These are phyloP conservation scores for Tetraneura akinire DNA, from an alignment of 1,140 invertebrate species.

Conservation along the genomic window DNA sequence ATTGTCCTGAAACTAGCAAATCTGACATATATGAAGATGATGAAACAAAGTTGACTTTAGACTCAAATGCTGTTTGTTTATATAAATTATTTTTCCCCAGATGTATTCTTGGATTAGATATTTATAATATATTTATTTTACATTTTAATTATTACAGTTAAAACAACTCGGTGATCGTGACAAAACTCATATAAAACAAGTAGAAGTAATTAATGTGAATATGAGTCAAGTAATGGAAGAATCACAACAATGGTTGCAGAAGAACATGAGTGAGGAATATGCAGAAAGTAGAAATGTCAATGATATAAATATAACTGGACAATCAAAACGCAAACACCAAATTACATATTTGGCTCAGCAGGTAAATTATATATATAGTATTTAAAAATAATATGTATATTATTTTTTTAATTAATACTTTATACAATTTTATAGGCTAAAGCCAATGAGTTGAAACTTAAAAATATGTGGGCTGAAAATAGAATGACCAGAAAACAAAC, in stretches of 20 bases:
- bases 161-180: slow-evolving; percentile 62
- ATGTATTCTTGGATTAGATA: background rate
- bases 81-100: background rate
- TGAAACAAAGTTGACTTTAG: slow-evolving; percentile 54
- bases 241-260: slow-evolving; percentile 77
- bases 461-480: slow-evolving; percentile 91
- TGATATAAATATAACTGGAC: slow-evolving; percentile 68
- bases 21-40: slow-evolving; percentile 55
- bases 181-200: slow-evolving; percentile 58
- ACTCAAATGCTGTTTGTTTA: slow-evolving; percentile 31
- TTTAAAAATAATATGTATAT: background rate
- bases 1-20: slow-evolving; percentile 18
- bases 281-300: slow-evolving; percentile 62
- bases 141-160: slow-evolving; percentile 57
- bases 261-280: slow-evolving; percentile 76
- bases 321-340: slow-evolving; percentile 86
- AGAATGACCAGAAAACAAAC: slow-evolving; percentile 80
- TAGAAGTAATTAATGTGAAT: slow-evolving; percentile 78
- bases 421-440: slow-evolving; percentile 71
- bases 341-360: slow-evolving; percentile 89
- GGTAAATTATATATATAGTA: slow-evolving; percentile 42
- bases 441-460: slow-evolving; percentile 87
- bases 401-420: slow-evolving; percentile 11
- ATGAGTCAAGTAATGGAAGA: slow-evolving; percentile 80
- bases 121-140: background rate